Percentiles rank a stretch among this genome's conserved stretches.
Evolutionary conservation across 2,888 invertebrate species (phyloP).

Genomic region (Eubasilissa splendida): DNA sequence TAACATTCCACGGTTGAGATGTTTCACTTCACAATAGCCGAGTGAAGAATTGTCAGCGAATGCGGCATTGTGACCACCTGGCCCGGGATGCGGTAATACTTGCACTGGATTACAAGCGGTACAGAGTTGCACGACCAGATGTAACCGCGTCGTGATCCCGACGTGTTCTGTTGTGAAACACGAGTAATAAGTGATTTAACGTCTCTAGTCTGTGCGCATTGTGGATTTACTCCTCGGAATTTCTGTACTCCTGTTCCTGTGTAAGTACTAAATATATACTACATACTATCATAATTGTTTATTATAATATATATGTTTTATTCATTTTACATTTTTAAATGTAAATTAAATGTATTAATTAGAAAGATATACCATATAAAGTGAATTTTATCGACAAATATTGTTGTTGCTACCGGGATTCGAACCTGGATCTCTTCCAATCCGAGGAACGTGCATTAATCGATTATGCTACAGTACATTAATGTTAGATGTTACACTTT

Average conservation of each 20-base stretch:
- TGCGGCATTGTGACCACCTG: slow-evolving; percentile 19
- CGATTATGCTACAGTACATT: too few relatives aligned
- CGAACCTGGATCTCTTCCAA: too few relatives aligned
- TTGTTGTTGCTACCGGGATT: too few relatives aligned
- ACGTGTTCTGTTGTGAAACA: slow-evolving; percentile 15
- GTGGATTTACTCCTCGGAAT: slow-evolving; percentile 19
- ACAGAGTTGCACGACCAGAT: neutral
- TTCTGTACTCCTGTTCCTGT: slow-evolving; percentile 7
- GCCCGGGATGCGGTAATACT: slow-evolving; percentile 23
- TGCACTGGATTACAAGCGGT: slow-evolving; percentile 4
- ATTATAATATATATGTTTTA: too few relatives aligned
- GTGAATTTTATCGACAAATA: too few relatives aligned
- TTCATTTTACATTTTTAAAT: too few relatives aligned
- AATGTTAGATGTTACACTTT: too few relatives aligned
- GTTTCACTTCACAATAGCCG: slow-evolving; percentile 6
- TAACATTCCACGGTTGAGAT: neutral
- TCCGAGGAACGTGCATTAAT: too few relatives aligned
- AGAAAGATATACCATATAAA: too few relatives aligned
- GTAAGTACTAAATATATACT: slow-evolving; percentile 11
- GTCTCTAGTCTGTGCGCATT: neutral
- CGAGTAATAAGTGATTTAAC: slow-evolving; percentile 14
- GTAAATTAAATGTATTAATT: too few relatives aligned
- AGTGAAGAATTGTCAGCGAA: slow-evolving; percentile 11
- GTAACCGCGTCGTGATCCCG: slow-evolving; percentile 17
- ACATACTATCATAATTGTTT: too few relatives aligned